These are phyloP conservation scores for Acanthaster planci DNA, from an alignment of 35 echinoderm and acorn worm genomes.

Conservation along the genomic window DNA sequence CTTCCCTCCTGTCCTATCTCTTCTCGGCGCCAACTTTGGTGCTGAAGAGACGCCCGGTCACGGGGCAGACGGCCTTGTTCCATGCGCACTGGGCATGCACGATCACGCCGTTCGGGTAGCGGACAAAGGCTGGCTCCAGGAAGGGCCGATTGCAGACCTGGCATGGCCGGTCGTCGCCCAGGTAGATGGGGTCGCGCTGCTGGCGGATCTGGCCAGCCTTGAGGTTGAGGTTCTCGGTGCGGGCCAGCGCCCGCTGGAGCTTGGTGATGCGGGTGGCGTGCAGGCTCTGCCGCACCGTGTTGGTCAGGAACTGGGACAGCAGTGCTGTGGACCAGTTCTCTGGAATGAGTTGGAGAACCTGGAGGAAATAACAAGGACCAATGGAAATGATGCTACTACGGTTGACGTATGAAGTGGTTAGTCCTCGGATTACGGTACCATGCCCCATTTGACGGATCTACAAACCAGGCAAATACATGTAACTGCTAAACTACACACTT, in stretches of 20 bases:
- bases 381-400: no score
- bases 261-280: constrained; percentile 69
- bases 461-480: no score
- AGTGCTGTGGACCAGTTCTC: constrained; percentile 94
- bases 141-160: constrained; percentile 84
- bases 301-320: constrained; percentile 75
- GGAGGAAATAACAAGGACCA: no score
- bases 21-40: constrained; percentile 32
- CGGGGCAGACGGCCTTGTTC: constrained; percentile 93
- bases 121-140: constrained; percentile 75
- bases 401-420: no score
- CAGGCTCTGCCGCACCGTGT: constrained; percentile 74
- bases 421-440: no score
- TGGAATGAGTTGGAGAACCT: constrained; percentile 95
- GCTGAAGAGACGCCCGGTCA: constrained; percentile 86
- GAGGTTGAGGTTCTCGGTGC: constrained; percentile 84
- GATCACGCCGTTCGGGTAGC: constrained; percentile 93
- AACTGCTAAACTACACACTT: no score
- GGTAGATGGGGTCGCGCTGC: constrained; percentile 58
- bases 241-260: constrained; percentile 69
- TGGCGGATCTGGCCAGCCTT: constrained; percentile 47
- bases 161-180: constrained; percentile 70
- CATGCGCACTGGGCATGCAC: constrained; percentile 90
- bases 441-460: no score
- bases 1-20: background rate